Evolutionary conservation across 2,113 vertebrate species (phyloP).

Genomic region (Symphodus melops): DNA sequence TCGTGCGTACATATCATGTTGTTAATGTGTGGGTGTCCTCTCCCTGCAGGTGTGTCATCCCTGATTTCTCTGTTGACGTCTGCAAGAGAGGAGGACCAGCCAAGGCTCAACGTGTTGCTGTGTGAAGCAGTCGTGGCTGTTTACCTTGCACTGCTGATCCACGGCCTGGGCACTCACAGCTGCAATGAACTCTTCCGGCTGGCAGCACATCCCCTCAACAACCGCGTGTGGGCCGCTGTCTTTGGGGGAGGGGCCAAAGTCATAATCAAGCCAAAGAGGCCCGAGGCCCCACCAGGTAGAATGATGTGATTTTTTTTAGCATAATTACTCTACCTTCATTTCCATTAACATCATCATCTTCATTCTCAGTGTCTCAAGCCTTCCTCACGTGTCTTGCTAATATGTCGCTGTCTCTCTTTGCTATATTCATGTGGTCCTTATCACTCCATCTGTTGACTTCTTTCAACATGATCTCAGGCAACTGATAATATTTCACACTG

Average conservation of each 20-base stretch:
- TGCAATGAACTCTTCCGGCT: conserved; percentile 95
- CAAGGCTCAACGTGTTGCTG: conserved; percentile 90
- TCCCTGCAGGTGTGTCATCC: conserved; percentile 90
- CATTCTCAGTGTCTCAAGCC: not conserved
- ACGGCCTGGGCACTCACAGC: conserved; percentile 93
- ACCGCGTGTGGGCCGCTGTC: conserved; percentile 97
- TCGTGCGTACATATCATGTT: not conserved
- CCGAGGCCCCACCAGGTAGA: conserved; percentile 91
- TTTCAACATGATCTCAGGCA: conserved; percentile 12
- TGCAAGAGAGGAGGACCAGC: conserved; percentile 93
- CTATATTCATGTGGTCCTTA: not conserved
- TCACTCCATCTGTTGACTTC: conserved; percentile 19
- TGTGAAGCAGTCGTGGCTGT: conserved; percentile 96
- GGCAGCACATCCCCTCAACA: conserved; percentile 94
- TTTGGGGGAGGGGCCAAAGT: conserved; percentile 96
- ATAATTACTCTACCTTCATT: not conserved
- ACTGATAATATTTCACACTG: not conserved
- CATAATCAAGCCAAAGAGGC: conserved; percentile 91
- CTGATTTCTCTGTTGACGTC: conserved; percentile 93
- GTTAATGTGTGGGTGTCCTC: conserved; percentile 11
- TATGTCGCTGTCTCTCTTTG: conserved; percentile 2
- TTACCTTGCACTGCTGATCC: conserved; percentile 94
- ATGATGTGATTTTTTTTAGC: not conserved
- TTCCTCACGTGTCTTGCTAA: conserved; percentile 3
- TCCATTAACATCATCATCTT: not conserved